phyloP scores from a whole-genome alignment of 2,113 vertebrate species.

The Irena cyanogastra region DNA sequence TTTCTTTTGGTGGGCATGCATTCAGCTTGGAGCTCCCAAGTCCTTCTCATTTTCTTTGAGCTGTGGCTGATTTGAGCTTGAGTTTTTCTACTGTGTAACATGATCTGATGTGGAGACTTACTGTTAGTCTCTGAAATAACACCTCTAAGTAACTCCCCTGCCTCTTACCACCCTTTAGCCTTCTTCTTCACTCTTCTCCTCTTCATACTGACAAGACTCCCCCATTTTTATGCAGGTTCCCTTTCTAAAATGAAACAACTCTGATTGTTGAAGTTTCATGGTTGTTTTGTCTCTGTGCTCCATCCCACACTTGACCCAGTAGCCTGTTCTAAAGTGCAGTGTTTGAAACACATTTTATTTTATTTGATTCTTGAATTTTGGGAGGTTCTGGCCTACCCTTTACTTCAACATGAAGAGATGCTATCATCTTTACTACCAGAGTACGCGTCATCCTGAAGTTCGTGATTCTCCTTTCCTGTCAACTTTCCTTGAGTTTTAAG shows the following conservation, averaged over 20 bases:
- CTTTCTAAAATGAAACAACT: not conserved
- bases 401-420: not conserved
- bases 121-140: not conserved
- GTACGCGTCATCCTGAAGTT: not conserved
- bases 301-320: not conserved
- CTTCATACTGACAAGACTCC: not conserved
- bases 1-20: not conserved
- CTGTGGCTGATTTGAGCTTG: rapidly evolving
- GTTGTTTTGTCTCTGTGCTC: rapidly evolving
- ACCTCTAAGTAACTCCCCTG: not conserved
- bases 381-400: not conserved
- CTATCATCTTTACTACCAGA: not conserved
- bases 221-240: not conserved
- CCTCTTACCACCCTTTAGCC: not conserved
- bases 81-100: not conserved
- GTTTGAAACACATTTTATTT: not conserved
- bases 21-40: not conserved
- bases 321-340: not conserved
- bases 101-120: not conserved
- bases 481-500: not conserved
- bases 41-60: not conserved
- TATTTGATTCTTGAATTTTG: not conserved
- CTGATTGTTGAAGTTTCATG: not conserved
- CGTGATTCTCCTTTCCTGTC: not conserved
- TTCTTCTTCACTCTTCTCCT: not conserved